phyloP scores from a whole-genome alignment of 2,113 vertebrate genomes.

The Myrmophylax atrothorax region DNA sequence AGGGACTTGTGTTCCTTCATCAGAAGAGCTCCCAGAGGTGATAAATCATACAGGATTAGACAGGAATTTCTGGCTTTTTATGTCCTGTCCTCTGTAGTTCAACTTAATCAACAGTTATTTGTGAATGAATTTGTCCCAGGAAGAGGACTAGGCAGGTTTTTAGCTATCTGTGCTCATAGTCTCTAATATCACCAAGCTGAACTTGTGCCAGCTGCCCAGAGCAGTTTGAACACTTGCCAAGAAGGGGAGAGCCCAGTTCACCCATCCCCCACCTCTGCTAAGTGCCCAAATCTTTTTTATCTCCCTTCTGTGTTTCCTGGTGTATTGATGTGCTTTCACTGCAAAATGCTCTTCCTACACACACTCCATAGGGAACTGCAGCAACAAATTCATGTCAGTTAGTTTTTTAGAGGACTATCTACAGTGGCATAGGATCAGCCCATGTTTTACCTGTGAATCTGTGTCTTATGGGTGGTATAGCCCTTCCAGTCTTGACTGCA shows the following conservation, averaged over 20 bases:
- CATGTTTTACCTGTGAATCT: not conserved
- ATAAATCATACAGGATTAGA: conserved; percentile 9
- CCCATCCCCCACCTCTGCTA: too few relatives aligned
- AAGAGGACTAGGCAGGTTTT: not conserved
- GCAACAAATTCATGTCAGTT: not conserved
- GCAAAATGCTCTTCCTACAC: not conserved
- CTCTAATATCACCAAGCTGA: not conserved
- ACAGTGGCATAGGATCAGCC: not conserved
- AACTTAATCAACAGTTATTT: not conserved
- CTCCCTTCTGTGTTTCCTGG: not conserved
- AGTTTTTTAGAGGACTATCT: not conserved
- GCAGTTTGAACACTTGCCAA: not conserved
- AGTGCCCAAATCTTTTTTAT: not conserved
- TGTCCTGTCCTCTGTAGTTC: not conserved
- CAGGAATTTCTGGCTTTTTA: not conserved
- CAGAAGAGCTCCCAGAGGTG: not conserved
- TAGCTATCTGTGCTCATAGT: not conserved
- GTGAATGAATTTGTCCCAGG: not conserved
- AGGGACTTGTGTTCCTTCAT: not conserved
- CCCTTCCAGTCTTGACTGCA: not conserved
- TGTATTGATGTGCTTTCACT: not conserved
- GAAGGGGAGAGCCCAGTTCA: not conserved
- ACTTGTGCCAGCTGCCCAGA: not conserved
- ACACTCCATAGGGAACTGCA: not conserved
- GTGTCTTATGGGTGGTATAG: not conserved